These are phyloP conservation scores for Danio jaintianensis DNA, from an alignment of 2,797 vertebrate genomes.

Conservation along the genomic window DNA sequence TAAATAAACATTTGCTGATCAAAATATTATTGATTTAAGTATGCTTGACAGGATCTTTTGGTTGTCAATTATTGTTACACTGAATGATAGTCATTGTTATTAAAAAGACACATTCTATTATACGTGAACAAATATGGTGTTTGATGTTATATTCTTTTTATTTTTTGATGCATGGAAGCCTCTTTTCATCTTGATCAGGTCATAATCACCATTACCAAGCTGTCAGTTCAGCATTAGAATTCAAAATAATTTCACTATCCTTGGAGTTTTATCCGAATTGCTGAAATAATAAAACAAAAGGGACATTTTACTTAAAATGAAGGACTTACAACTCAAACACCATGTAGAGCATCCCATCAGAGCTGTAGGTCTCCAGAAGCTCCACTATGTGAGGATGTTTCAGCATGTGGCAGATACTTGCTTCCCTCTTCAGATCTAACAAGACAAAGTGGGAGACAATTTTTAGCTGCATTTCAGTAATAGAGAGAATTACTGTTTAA, in stretches of 20 bases:
- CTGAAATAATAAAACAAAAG: not conserved
- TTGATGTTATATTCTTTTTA: too few relatives aligned
- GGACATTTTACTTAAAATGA: not conserved
- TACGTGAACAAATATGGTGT: too few relatives aligned
- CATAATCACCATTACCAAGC: too few relatives aligned
- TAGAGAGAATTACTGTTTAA: not conserved
- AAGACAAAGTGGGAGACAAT: slow-evolving; percentile 18
- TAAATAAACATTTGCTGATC: too few relatives aligned
- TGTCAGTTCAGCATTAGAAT: not conserved
- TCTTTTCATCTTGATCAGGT: too few relatives aligned
- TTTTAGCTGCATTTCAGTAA: slow-evolving; percentile 2
- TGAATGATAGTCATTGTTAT: too few relatives aligned
- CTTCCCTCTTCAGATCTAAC: slow-evolving; percentile 97
- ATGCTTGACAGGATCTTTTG: too few relatives aligned
- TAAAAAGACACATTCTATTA: too few relatives aligned
- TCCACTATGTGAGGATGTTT: slow-evolving; percentile 99
- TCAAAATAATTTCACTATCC: not conserved
- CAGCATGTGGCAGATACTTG: slow-evolving; percentile 99
- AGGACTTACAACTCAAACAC: slow-evolving; percentile 98
- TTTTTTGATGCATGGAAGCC: too few relatives aligned
- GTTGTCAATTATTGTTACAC: too few relatives aligned
- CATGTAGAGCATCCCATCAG: slow-evolving; percentile 99
- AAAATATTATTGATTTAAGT: too few relatives aligned
- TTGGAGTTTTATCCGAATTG: not conserved
- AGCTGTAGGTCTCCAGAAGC: slow-evolving; percentile 98